phyloP scores from a whole-genome alignment of 1,140 invertebrate species.

The Chlorops oryzae region DNA sequence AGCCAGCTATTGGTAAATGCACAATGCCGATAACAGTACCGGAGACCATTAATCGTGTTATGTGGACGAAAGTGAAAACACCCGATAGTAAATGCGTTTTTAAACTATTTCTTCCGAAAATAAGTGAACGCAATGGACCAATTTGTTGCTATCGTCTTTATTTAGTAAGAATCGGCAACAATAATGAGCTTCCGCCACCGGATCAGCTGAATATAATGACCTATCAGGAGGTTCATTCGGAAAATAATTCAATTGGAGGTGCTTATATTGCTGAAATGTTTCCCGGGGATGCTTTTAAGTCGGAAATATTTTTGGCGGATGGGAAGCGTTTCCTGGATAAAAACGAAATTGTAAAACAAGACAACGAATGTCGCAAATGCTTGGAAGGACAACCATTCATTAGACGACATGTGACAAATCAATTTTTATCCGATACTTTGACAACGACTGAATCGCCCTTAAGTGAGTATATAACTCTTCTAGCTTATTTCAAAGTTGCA shows the following conservation, averaged over 20 bases:
- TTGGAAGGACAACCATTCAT: constrained; percentile 24
- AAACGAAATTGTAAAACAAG: constrained; percentile 13
- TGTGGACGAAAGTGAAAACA: constrained; percentile 65
- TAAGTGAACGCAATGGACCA: constrained; percentile 76
- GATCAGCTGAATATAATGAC: constrained; percentile 61
- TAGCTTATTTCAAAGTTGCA: no score
- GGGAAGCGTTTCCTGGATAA: constrained; percentile 44
- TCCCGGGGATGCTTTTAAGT: constrained; percentile 55
- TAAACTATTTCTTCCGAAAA: constrained; percentile 63
- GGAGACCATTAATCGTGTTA: constrained; percentile 55
- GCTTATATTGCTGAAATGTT: constrained; percentile 80
- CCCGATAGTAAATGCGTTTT: constrained; percentile 63
- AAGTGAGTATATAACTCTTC: no score
- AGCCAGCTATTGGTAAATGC: constrained; percentile 53
- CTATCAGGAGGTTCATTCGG: constrained; percentile 64
- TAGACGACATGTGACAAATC: constrained; percentile 7
- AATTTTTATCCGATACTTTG: no score
- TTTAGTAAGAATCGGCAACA: constrained; percentile 65
- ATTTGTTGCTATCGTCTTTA: constrained; percentile 81
- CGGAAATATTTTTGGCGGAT: constrained; percentile 63
- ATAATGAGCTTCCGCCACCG: constrained; percentile 60
- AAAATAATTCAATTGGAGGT: constrained; percentile 53
- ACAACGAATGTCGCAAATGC: constrained; percentile 36
- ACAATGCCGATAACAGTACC: constrained; percentile 65
- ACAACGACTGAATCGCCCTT: no score